These are phyloP conservation scores for Decapterus maruadsi DNA, from an alignment of 2,797 vertebrate species.

Conservation along the genomic window DNA sequence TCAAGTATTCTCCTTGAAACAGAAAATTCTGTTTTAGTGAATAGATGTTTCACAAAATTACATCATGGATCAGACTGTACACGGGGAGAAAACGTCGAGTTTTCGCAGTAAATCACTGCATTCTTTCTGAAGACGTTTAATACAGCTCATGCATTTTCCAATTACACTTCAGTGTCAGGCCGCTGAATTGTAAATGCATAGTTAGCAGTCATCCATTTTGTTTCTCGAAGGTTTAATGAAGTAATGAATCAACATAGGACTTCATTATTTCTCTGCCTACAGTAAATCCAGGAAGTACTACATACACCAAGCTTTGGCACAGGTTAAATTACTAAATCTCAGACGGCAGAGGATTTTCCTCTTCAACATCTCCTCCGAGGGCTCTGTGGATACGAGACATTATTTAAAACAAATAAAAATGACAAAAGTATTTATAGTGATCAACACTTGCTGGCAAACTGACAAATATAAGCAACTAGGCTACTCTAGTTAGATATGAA, in stretches of 20 bases:
- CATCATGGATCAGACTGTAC: constrained; percentile 67
- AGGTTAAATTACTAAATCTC: constrained; percentile 64
- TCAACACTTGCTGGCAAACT: neutral
- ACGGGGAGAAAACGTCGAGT: constrained; percentile 26
- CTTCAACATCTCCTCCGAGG: constrained; percentile 8
- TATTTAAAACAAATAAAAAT: constrained; percentile 26
- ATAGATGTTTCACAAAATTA: constrained; percentile 69
- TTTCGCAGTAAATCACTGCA: constrained; percentile 36
- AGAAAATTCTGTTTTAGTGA: constrained; percentile 56
- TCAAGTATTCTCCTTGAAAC: constrained; percentile 75
- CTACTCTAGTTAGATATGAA: neutral
- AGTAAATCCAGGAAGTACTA: constrained; percentile 33
- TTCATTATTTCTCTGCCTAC: constrained; percentile 54
- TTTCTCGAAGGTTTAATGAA: constrained; percentile 59
- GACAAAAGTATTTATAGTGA: constrained; percentile 11
- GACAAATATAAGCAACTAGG: neutral
- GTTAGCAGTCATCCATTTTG: constrained; percentile 57
- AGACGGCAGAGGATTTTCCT: constrained; percentile 33
- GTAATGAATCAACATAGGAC: constrained; percentile 53
- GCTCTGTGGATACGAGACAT: constrained; percentile 16
- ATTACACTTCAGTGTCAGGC: constrained; percentile 45
- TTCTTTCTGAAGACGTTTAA: constrained; percentile 41
- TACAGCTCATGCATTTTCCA: constrained; percentile 54
- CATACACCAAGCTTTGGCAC: constrained; percentile 36
- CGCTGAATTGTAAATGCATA: constrained; percentile 52